Conservation (phyloP, 2,113 vertebrate genomes). For the Bos indicus region DNA sequence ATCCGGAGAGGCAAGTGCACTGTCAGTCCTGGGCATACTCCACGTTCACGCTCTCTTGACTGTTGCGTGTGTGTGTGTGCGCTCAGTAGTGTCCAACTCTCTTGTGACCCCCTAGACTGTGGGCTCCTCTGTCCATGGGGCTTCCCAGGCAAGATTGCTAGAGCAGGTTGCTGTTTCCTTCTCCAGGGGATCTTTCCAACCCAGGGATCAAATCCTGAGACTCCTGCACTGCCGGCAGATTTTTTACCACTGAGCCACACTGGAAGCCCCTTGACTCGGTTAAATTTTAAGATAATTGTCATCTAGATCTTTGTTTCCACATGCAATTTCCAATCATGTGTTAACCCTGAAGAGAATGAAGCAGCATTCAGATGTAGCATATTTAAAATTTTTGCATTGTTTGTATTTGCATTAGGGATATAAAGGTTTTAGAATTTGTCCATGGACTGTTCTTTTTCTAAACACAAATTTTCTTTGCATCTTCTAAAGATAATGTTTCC, state of each 20-base stretch:
- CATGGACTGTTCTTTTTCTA: not conserved
- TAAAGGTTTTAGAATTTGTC: not conserved
- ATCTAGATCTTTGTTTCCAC: not conserved
- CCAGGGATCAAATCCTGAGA: not conserved
- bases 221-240: not conserved
- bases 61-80: fast-evolving
- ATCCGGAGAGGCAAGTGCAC: not conserved
- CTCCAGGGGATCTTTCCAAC: not conserved
- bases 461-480: not conserved
- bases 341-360: not conserved
- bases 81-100: not conserved
- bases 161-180: not conserved
- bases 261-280: not conserved
- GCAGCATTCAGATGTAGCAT: not conserved
- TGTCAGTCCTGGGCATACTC: not conserved
- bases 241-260: not conserved
- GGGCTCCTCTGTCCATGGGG: not conserved
- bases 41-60: not conserved
- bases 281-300: not conserved
- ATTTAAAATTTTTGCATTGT: not conserved
- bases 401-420: not conserved
- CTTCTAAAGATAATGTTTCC: not conserved
- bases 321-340: not conserved
- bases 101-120: not conserved
- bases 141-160: not conserved